A percentile compares a stretch with the other conserved stretches of the same genome.
These are phyloP conservation scores for Drosophila parvula DNA, from an alignment of 1,140 invertebrate genomes.

Conservation along the genomic window DNA sequence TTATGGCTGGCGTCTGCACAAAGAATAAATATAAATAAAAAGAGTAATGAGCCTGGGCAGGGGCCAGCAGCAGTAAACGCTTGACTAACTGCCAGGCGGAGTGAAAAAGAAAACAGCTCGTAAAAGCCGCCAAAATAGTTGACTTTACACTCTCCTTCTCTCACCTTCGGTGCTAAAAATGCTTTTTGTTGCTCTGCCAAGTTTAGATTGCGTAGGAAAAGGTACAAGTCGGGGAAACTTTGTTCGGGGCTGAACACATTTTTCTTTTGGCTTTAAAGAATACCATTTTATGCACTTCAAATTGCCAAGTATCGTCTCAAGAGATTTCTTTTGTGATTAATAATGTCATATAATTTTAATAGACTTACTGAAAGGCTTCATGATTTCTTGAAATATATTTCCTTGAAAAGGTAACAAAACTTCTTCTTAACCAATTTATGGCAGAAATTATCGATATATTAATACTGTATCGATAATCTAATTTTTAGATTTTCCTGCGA, in stretches of 20 bases:
- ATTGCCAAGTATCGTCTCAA: slow-evolving; percentile 7
- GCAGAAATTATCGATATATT: too few species aligned
- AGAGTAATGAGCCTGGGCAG: slow-evolving; percentile 41
- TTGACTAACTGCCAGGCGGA: slow-evolving; percentile 32
- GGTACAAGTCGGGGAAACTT: background rate
- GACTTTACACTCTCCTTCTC: slow-evolving; percentile 4
- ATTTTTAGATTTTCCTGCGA: too few species aligned
- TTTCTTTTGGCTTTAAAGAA: background rate
- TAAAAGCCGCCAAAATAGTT: slow-evolving; percentile 41
- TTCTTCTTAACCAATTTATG: too few species aligned
- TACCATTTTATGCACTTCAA: background rate
- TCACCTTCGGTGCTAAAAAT: slow-evolving; percentile 8
- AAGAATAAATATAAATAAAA: slow-evolving; percentile 51
- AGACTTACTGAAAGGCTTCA: too few species aligned
- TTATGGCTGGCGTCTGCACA: slow-evolving; percentile 66
- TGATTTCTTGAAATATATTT: too few species aligned
- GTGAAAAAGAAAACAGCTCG: slow-evolving; percentile 14
- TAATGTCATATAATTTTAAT: background rate
- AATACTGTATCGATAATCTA: too few species aligned
- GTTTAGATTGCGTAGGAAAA: slow-evolving; percentile 4
- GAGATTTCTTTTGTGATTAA: background rate
- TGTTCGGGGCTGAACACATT: background rate
- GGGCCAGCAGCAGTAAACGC: slow-evolving; percentile 48
- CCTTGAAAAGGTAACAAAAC: too few species aligned
- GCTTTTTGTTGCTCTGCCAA: slow-evolving; percentile 5